Evolutionary conservation across 1,140 invertebrate genomes (phyloP).

Genomic region (Solenopsis fugax): DNA sequence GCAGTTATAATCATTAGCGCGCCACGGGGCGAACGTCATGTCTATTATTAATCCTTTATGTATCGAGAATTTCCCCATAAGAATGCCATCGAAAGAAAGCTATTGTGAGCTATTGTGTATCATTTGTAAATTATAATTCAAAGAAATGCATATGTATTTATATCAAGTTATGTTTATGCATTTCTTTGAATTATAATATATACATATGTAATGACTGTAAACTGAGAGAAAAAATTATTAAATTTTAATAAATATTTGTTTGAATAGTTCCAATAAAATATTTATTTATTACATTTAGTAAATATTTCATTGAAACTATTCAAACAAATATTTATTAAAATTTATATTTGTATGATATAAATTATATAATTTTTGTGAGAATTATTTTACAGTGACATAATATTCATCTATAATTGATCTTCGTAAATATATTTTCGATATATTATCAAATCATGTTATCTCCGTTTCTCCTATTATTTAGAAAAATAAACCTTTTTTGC

Average conservation of each 20-base stretch:
- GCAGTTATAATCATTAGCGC: conserved; percentile 11
- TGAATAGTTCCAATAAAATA: background rate
- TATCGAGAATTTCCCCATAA: background rate
- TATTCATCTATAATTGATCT: too few species aligned
- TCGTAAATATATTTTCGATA: background rate
- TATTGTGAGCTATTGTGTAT: background rate
- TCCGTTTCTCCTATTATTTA: background rate
- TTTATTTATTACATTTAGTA: too few species aligned
- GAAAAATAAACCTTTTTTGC: too few species aligned
- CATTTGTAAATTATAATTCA: background rate
- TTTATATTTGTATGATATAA: too few species aligned
- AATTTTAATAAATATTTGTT: background rate
- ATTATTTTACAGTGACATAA: too few species aligned
- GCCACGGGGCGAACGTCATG: conserved; percentile 19
- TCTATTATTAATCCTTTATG: conserved; percentile 45
- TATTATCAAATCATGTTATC: background rate
- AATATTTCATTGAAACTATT: too few species aligned
- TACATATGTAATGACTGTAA: background rate
- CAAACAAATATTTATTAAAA: too few species aligned
- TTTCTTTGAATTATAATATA: too few species aligned
- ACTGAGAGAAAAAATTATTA: too few species aligned
- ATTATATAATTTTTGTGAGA: too few species aligned
- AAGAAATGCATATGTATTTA: background rate
- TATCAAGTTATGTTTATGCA: too few species aligned
- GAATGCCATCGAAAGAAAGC: background rate